Conservation (phyloP, 2,888 invertebrate genomes). For the Antitype chi region DNA sequence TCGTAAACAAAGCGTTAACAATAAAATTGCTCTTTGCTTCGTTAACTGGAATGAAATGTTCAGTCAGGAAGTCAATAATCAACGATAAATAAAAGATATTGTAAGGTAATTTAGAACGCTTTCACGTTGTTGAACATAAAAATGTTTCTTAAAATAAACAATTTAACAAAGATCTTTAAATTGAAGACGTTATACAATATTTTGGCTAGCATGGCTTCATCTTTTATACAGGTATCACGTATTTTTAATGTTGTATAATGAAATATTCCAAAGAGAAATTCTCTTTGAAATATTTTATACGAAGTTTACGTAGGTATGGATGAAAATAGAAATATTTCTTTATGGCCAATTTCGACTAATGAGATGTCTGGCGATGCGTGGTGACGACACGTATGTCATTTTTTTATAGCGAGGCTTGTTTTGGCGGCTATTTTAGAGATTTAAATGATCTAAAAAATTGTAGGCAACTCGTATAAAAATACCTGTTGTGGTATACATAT, state of each 20-base stretch:
- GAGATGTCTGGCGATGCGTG: slow-evolving; percentile 9
- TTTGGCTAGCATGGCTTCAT: slow-evolving; percentile 18
- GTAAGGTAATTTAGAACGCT: slow-evolving; percentile 41
- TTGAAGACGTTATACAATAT: slow-evolving; percentile 15
- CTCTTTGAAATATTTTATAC: not conserved
- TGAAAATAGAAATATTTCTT: slow-evolving; percentile 3
- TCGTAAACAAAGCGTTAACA: slow-evolving; percentile 60
- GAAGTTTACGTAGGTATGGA: not conserved
- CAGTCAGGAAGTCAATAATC: slow-evolving; percentile 59
- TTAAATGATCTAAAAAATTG: not conserved
- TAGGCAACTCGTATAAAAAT: not conserved
- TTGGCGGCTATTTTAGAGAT: not conserved
- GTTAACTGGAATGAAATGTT: slow-evolving; percentile 58
- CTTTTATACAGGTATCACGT: slow-evolving; percentile 10
- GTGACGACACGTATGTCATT: not conserved
- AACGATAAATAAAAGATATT: slow-evolving; percentile 54
- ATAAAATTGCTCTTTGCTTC: slow-evolving; percentile 59
- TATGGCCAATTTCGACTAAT: slow-evolving; percentile 19
- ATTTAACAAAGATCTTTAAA: slow-evolving; percentile 7
- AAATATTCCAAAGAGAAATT: slow-evolving; percentile 7
- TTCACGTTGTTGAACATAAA: slow-evolving; percentile 20
- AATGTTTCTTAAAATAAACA: slow-evolving; percentile 27
- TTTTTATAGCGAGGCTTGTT: not conserved
- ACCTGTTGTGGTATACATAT: not conserved
- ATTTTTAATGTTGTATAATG: slow-evolving; percentile 1